Evolutionary conservation across 2,797 vertebrate species (phyloP).

Genomic region (Staurois parvus): DNA sequence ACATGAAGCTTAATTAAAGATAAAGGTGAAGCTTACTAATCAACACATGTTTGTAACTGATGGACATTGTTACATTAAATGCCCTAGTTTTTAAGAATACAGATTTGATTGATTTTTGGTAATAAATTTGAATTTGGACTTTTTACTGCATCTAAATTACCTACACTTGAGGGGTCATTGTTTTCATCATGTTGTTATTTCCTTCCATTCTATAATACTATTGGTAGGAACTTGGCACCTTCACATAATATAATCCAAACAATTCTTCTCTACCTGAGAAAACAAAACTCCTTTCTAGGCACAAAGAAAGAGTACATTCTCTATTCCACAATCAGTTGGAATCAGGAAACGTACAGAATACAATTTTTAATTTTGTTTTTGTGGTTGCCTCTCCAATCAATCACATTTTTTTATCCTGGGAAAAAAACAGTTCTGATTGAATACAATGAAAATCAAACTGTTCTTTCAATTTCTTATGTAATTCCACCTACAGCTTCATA

Average conservation of each 20-base stretch:
- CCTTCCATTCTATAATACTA: too few relatives aligned
- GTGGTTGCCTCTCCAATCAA: slow-evolving; percentile 33
- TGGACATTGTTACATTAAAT: too few relatives aligned
- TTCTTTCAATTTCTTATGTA: slow-evolving; percentile 31
- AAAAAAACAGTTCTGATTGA: slow-evolving; percentile 39
- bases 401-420: slow-evolving; percentile 25
- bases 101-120: too few relatives aligned
- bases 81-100: too few relatives aligned
- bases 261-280: slow-evolving; percentile 3
- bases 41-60: too few relatives aligned
- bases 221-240: too few relatives aligned
- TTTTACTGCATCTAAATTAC: too few relatives aligned
- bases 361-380: slow-evolving; percentile 40
- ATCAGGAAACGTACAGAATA: background rate
- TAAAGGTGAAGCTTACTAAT: too few relatives aligned
- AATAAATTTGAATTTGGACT: too few relatives aligned
- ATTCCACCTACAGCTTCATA: slow-evolving; percentile 47
- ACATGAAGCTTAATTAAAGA: too few relatives aligned
- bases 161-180: too few relatives aligned
- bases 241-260: background rate
- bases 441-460: slow-evolving; percentile 16
- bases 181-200: too few relatives aligned
- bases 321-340: slow-evolving; percentile 35
- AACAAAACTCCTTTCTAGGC: background rate
- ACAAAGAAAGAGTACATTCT: background rate